Base-by-base conservation (phyloP, 2,113 vertebrate genomes). In the Boleophthalmus pectinirostris region DNA sequence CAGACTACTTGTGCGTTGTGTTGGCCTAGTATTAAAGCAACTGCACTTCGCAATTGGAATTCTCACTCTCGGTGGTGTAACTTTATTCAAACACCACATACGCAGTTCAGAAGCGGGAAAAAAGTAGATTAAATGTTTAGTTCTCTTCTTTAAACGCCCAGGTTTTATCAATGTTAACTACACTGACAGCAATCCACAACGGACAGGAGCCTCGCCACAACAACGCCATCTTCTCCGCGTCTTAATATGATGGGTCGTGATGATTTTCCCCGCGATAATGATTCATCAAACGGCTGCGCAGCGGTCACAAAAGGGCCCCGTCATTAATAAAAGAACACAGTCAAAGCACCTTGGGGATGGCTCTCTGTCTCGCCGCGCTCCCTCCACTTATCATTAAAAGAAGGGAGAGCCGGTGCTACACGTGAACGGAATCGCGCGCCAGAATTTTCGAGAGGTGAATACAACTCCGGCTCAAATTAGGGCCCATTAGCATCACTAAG, bases 261-360 rank as follows among this genome's bases (percentile, higher is more conserved):
- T 87, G 72, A 87, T 91, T 89, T 77, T 87, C 88, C 75, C 83
- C 74, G 65, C 69, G 85, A 91, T 92, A 92, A 90, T 86, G 89
- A 91, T 83, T 91, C 89, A 90, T 92, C 88, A 90, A 89, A 92
- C 85, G 83, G 66, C 75, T 77, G 75, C 18, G 72, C 73, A 21
- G 85, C 78, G 87, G 85, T 89, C 83, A 83, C 83, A 87, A 92
- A 90, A 90, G 86, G 86, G 84, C 90, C 83, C 38, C 38, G 91
- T 92, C 91, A 92, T 94, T 92, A 93, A 93, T 93, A 93, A 93
- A 92, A 92, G 89, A 93, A 93, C 82, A 92, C 82, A 89, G 87
- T 81, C 87, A 81, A 88, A 84, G 78, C 86, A 88, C 89, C 85
- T 91, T 89, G 78, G 89, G 90, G 88, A 92, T 72, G 68, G 25